phyloP scores from a whole-genome alignment of 2,797 vertebrate species.

The Delichon dasypus region DNA sequence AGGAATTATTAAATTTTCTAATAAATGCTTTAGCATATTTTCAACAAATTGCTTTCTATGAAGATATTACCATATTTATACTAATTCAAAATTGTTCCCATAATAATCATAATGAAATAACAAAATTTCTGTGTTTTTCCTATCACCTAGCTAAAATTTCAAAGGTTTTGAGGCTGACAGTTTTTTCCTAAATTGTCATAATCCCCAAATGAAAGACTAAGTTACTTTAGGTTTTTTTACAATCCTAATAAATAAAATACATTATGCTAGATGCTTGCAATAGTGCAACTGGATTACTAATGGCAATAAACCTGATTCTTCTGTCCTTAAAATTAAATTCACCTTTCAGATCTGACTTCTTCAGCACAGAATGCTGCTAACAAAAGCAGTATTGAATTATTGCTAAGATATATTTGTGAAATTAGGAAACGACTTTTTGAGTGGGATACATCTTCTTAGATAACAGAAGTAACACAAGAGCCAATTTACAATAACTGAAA shows the following conservation, averaged over 20 bases:
- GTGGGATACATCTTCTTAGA: not conserved
- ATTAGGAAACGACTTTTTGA: not conserved
- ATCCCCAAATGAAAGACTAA: not conserved
- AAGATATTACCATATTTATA: not conserved
- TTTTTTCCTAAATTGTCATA: not conserved
- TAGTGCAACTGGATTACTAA: not conserved
- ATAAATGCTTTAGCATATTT: not conserved
- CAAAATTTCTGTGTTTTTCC: not conserved
- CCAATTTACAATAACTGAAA: not conserved
- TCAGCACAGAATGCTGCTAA: not conserved
- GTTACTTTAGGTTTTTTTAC: not conserved
- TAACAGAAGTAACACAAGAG: not conserved
- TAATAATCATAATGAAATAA: not conserved
- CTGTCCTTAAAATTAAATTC: conserved; percentile 14
- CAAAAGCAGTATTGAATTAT: not conserved
- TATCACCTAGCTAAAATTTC: not conserved
- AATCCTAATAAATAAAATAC: not conserved
- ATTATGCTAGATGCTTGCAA: not conserved
- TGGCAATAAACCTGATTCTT: not conserved
- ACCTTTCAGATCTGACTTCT: conserved; percentile 5
- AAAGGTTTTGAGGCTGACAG: not conserved
- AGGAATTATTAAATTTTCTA: not conserved
- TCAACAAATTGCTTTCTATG: not conserved
- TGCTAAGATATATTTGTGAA: not conserved
- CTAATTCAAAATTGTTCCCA: not conserved